Percentiles rank a stretch among this genome's conserved stretches.
Conservation (phyloP, 2,888 invertebrate genomes). For the Dasypolia templi region DNA sequence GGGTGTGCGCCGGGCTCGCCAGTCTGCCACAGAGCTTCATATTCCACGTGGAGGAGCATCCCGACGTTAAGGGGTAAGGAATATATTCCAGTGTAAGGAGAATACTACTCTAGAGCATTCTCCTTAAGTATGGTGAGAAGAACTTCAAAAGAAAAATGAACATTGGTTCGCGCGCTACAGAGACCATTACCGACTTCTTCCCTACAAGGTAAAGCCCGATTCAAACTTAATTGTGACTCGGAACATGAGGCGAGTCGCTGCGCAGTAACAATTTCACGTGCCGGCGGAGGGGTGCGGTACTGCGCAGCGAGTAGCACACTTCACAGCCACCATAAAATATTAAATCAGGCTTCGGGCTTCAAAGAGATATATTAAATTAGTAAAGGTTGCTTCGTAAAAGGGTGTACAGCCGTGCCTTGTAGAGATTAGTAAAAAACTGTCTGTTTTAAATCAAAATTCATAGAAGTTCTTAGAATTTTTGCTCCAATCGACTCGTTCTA, state of each 20-base stretch:
- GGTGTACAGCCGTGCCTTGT: background rate
- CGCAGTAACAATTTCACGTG: too few relatives aligned
- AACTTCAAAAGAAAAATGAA: background rate
- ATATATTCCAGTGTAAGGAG: background rate
- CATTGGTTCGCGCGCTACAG: background rate
- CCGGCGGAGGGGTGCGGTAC: too few relatives aligned
- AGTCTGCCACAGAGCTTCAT: slow-evolving; percentile 97
- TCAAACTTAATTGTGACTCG: too few relatives aligned
- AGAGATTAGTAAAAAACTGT: background rate
- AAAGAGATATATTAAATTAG: background rate
- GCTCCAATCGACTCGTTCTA: background rate
- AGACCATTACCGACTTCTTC: background rate
- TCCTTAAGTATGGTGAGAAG: background rate
- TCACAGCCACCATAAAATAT: too few relatives aligned
- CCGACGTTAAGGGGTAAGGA: slow-evolving; percentile 92
- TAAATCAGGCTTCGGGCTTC: background rate
- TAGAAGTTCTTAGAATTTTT: background rate
- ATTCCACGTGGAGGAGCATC: slow-evolving; percentile 96
- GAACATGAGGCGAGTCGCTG: too few relatives aligned
- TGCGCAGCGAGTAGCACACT: too few relatives aligned
- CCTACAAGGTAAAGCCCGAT: too few relatives aligned
- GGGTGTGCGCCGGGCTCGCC: slow-evolving; percentile 94
- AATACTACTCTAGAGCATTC: background rate
- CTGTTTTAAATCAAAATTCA: background rate
- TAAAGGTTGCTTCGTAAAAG: background rate